These are phyloP conservation scores for Oncopeltus fasciatus DNA, from an alignment of 1,140 invertebrate species.

Conservation along the genomic window DNA sequence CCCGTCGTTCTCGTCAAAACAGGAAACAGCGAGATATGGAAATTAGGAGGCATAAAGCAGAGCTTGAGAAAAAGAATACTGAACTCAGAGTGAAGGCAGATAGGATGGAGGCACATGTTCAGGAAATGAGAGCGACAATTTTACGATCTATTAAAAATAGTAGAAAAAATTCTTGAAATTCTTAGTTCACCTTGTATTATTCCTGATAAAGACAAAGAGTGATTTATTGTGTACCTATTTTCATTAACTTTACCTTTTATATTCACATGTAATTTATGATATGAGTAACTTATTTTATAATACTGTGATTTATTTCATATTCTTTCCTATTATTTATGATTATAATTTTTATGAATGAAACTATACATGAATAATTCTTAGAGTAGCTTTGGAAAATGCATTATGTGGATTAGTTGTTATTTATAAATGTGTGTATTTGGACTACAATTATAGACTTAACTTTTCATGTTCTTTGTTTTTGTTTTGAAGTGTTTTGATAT, in stretches of 20 bases:
- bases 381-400: too few relatives aligned
- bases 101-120: constrained; percentile 35
- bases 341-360: too few relatives aligned
- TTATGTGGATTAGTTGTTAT: too few relatives aligned
- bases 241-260: neutral
- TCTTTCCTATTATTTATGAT: too few relatives aligned
- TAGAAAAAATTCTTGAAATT: neutral
- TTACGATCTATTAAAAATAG: constrained; percentile 19
- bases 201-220: neutral
- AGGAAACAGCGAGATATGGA: constrained; percentile 48
- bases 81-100: constrained; percentile 34
- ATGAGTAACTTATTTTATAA: neutral
- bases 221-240: neutral
- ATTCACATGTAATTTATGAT: neutral
- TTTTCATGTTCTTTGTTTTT: too few relatives aligned
- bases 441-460: too few relatives aligned
- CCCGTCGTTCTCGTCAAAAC: constrained; percentile 51
- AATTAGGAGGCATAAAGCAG: constrained; percentile 27
- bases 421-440: too few relatives aligned
- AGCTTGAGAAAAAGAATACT: constrained; percentile 33
- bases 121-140: constrained; percentile 32
- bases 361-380: too few relatives aligned
- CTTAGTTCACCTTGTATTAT: neutral
- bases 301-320: neutral
- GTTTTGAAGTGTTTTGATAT: too few relatives aligned